Conservation (phyloP, 2,797 vertebrate species). For the Lacerta agilis region DNA sequence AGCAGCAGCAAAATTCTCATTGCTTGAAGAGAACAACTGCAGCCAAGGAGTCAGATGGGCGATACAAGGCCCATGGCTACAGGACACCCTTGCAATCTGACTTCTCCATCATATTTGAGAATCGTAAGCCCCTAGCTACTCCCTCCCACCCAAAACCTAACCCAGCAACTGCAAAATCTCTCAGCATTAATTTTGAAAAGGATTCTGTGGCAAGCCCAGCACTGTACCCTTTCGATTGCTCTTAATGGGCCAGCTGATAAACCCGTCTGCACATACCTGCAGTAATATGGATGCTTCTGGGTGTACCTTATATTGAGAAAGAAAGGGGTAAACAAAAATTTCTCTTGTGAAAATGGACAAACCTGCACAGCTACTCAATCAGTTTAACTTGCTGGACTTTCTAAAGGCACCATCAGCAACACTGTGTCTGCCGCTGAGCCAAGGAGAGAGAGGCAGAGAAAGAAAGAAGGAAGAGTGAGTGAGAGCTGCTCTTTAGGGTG, state of each 20-base stretch:
- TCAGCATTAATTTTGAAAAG: no score
- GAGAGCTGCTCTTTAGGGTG: background rate
- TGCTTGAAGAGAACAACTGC: background rate
- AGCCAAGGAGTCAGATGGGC: no score
- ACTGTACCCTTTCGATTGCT: background rate
- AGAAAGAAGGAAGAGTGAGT: no score
- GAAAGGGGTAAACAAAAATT: background rate
- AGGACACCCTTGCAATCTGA: background rate
- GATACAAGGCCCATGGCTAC: background rate
- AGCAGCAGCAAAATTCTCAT: background rate
- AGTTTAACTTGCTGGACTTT: slow-evolving; percentile 12
- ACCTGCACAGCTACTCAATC: no score
- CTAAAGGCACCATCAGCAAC: slow-evolving; percentile 8
- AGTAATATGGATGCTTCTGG: background rate
- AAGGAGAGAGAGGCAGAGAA: background rate
- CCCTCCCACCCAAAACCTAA: no score
- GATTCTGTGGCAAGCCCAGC: no score
- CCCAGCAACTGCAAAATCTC: no score
- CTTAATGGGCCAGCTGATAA: no score
- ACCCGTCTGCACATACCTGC: background rate
- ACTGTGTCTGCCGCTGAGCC: slow-evolving; percentile 3
- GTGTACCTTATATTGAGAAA: background rate
- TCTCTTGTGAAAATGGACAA: background rate
- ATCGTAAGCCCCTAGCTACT: background rate
- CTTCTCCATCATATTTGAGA: background rate